Conservation (phyloP, 2,888 invertebrate genomes). For the Incurvaria masculella region DNA sequence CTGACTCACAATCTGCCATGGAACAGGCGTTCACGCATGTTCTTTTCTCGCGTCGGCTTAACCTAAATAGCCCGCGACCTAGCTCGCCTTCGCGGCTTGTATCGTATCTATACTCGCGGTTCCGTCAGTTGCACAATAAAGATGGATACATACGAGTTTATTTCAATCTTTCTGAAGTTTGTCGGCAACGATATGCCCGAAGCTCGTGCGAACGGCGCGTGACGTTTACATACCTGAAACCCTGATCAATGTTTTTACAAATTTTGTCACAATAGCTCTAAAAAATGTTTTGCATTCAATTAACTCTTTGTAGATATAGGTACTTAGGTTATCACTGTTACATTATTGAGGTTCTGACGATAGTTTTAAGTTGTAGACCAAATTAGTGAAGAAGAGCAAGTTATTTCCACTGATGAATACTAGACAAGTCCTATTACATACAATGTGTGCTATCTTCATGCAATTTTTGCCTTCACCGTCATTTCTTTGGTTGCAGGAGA, state of each 20-base stretch:
- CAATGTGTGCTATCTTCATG: no score
- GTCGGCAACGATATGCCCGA: slow-evolving; percentile 7
- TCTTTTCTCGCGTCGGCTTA: neutral
- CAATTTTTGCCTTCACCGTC: neutral
- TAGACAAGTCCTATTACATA: no score
- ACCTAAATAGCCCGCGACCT: neutral
- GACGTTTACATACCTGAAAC: neutral
- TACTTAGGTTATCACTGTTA: no score
- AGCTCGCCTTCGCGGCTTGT: neutral
- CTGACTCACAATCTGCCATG: no score
- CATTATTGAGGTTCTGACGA: no score
- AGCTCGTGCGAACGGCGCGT: neutral
- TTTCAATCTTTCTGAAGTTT: slow-evolving; percentile 4
- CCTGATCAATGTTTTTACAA: neutral
- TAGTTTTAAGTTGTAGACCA: no score
- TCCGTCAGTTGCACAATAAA: neutral
- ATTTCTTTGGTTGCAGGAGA: slow-evolving; percentile 66
- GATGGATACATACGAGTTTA: neutral
- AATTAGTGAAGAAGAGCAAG: no score
- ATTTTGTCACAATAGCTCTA: no score
- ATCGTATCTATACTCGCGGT: neutral
- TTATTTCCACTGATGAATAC: no score
- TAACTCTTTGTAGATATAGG: no score
- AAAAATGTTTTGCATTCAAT: no score
- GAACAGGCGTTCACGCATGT: no score